A percentile compares a stretch with the other conserved stretches of the same genome.
These are phyloP conservation scores for Tribolium castaneum DNA, from an alignment of 1,140 invertebrate genomes.

Conservation along the genomic window DNA sequence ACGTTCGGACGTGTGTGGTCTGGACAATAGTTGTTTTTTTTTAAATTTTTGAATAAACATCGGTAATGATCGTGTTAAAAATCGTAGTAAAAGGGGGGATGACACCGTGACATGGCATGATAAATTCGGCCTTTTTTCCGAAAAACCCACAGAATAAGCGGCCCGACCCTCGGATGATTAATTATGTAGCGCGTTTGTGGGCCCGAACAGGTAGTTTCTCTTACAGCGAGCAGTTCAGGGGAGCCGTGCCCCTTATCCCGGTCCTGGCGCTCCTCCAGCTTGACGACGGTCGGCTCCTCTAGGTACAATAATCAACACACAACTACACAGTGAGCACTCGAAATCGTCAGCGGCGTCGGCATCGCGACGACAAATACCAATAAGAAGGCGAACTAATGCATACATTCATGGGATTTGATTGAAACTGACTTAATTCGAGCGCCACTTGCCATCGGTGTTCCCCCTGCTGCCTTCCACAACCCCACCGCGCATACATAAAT, in stretches of 20 bases:
- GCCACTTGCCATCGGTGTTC: conserved; percentile 61
- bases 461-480: conserved; percentile 55
- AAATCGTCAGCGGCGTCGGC: neutral
- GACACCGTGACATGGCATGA: neutral
- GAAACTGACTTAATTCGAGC: conserved; percentile 64
- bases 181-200: neutral
- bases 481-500: conserved; percentile 64
- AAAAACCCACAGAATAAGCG: neutral
- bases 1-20: neutral
- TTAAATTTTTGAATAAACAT: neutral
- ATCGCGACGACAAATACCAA: conserved; percentile 9
- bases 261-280: conserved; percentile 62
- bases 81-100: neutral
- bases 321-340: conserved; percentile 10
- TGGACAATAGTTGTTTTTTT: neutral
- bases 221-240: conserved; percentile 62
- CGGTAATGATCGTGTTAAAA: neutral
- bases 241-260: conserved; percentile 62
- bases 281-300: conserved; percentile 44
- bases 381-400: conserved; percentile 43
- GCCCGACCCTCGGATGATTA: neutral
- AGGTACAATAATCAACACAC: neutral
- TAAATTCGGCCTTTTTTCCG: neutral
- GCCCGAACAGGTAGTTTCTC: conserved; percentile 43
- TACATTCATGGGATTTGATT: conserved; percentile 65